Evolutionary conservation across 2,113 vertebrate genomes (phyloP).

Genomic region (Zapornia atra): DNA sequence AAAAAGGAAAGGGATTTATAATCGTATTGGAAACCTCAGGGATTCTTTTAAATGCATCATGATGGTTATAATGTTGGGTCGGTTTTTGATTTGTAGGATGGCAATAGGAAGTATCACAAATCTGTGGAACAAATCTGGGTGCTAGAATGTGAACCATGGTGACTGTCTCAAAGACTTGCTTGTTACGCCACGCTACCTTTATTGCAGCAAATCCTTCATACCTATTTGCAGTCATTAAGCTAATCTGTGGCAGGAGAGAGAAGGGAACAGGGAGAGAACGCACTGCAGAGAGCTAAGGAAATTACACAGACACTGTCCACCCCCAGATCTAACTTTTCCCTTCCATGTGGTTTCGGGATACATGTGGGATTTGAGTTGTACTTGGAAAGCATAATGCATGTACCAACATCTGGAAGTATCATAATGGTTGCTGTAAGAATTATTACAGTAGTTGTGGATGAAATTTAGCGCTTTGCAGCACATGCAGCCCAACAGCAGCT

Average conservation of each 20-base stretch:
- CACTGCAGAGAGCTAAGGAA: slow-evolving; percentile 70
- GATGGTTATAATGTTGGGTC: not conserved
- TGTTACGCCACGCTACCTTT: slow-evolving; percentile 36
- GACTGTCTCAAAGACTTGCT: slow-evolving; percentile 5
- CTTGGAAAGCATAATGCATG: slow-evolving; percentile 52
- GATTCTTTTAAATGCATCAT: not conserved
- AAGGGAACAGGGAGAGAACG: not conserved
- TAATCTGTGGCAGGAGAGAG: slow-evolving; percentile 66
- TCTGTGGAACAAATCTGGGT: not conserved
- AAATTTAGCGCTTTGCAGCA: slow-evolving; percentile 13
- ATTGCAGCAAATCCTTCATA: slow-evolving; percentile 49
- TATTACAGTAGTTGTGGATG: slow-evolving; percentile 8
- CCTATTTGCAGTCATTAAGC: slow-evolving; percentile 68
- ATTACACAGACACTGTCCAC: slow-evolving; percentile 73
- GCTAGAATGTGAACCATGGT: not conserved
- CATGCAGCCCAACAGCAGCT: slow-evolving; percentile 10
- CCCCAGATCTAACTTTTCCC: slow-evolving; percentile 72
- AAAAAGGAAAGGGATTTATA: fast-evolving
- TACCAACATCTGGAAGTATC: slow-evolving; percentile 61
- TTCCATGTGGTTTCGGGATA: slow-evolving; percentile 75
- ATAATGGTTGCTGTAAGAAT: slow-evolving; percentile 13
- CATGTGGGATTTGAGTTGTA: slow-evolving; percentile 42
- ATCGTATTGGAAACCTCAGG: not conserved
- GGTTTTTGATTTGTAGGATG: not conserved
- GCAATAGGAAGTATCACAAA: not conserved